Evolutionary conservation across 2,888 invertebrate genomes (phyloP).

Genomic region (Schizaphis graminum): DNA sequence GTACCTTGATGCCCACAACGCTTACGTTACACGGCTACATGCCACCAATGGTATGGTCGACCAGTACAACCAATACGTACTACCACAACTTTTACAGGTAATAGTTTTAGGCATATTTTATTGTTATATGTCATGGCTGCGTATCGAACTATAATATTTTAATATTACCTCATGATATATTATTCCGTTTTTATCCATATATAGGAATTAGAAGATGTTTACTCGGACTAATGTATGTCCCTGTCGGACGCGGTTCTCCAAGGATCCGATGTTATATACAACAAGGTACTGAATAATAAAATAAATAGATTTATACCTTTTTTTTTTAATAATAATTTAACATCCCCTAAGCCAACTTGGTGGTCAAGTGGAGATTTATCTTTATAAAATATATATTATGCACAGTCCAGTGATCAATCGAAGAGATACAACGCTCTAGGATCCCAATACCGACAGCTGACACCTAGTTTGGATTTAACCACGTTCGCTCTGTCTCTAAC

Average conservation of each 20-base stretch:
- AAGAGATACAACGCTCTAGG: slow-evolving; percentile 86
- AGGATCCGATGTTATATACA: slow-evolving; percentile 86
- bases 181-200: background rate
- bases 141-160: background rate
- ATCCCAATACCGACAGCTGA: slow-evolving; percentile 82
- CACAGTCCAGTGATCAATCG: slow-evolving; percentile 85
- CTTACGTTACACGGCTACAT: slow-evolving; percentile 91
- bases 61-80: slow-evolving; percentile 86
- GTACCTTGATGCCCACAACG: slow-evolving; percentile 93
- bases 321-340: background rate
- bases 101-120: slow-evolving; percentile 62
- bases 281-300: slow-evolving; percentile 76
- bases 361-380: background rate
- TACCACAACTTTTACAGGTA: slow-evolving; percentile 88
- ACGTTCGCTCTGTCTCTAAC: slow-evolving; percentile 83
- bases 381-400: background rate
- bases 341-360: background rate
- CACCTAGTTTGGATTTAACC: slow-evolving; percentile 81
- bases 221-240: slow-evolving; percentile 89
- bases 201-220: slow-evolving; percentile 92
- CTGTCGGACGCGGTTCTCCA: slow-evolving; percentile 90
- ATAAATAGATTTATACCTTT: too few relatives aligned
- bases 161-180: background rate
- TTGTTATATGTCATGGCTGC: background rate
- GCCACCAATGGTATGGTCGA: slow-evolving; percentile 95